phyloP scores from a whole-genome alignment of 1,140 invertebrate genomes.

The Drosophila bocqueti region DNA sequence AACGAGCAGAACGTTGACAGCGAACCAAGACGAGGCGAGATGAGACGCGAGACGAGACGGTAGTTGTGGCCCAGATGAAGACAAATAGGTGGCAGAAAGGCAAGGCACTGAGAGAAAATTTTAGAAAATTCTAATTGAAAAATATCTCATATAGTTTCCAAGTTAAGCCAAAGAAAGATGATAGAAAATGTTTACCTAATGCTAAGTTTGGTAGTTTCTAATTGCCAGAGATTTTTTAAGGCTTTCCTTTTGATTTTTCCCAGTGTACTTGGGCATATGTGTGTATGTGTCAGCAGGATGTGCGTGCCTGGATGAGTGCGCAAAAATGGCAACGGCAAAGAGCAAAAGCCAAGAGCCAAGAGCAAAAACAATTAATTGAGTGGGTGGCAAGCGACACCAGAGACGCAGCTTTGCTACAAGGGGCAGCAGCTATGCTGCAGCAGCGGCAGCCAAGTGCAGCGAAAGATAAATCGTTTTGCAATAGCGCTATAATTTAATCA shows the following conservation, averaged over 20 bases:
- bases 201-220: background rate
- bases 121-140: fast-evolving
- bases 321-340: slow-evolving; percentile 52
- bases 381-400: slow-evolving; percentile 52
- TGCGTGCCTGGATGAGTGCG: slow-evolving; percentile 50
- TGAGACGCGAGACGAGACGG: slow-evolving; percentile 13
- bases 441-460: slow-evolving; percentile 63
- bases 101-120: slow-evolving; percentile 7
- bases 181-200: background rate
- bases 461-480: slow-evolving; percentile 82
- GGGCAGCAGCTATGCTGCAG: slow-evolving; percentile 22
- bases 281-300: slow-evolving; percentile 31
- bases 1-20: slow-evolving; percentile 71
- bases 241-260: background rate
- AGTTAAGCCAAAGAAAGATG: background rate
- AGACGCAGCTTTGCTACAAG: slow-evolving; percentile 6
- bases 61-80: slow-evolving; percentile 59
- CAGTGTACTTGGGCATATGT: slow-evolving; percentile 12
- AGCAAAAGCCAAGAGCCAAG: slow-evolving; percentile 47
- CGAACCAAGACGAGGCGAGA: slow-evolving; percentile 26
- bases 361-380: slow-evolving; percentile 81
- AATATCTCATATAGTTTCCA: background rate
- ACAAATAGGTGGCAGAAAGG: slow-evolving; percentile 63
- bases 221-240: background rate
- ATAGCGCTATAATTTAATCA: slow-evolving; percentile 83